Conservation (phyloP, 2,113 vertebrate species). For the Colistium nudipinnis region DNA sequence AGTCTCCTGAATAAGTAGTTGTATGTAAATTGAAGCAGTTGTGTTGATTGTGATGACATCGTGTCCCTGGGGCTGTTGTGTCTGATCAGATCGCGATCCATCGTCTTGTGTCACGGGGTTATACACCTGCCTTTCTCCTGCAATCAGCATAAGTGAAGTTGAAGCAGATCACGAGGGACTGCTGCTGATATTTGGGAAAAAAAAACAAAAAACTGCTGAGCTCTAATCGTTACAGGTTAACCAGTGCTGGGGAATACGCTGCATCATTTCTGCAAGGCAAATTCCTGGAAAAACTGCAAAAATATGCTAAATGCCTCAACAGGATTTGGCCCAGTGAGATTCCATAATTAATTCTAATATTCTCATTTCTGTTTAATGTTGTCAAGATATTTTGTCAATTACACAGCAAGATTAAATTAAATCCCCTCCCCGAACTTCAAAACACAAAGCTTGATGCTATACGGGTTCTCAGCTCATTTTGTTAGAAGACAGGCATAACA, state of each 20-base stretch:
- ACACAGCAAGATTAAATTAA: constrained; percentile 19
- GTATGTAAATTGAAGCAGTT: background rate
- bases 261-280: constrained; percentile 68
- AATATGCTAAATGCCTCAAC: constrained; percentile 56
- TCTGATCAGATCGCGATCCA: no score
- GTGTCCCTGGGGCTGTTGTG: no score
- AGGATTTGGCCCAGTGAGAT: constrained; percentile 55
- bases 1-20: background rate
- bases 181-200: constrained; percentile 27
- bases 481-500: no score
- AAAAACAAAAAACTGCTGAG: constrained; percentile 19
- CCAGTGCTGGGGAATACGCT: constrained; percentile 55
- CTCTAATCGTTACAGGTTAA: constrained; percentile 67
- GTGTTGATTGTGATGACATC: background rate
- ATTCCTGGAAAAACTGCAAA: constrained; percentile 59
- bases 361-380: constrained; percentile 51
- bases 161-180: constrained; percentile 52
- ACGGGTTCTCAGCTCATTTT: no score
- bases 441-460: no score
- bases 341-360: constrained; percentile 49
- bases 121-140: no score
- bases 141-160: constrained; percentile 64
- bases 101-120: no score
- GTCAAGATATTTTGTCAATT: constrained; percentile 62
- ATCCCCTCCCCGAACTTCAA: background rate